Evolutionary conservation across 2,113 vertebrate species (phyloP), one percentile per base, ranked within the genome.

Genomic region (Ibidorhyncha struthersii): DNA sequence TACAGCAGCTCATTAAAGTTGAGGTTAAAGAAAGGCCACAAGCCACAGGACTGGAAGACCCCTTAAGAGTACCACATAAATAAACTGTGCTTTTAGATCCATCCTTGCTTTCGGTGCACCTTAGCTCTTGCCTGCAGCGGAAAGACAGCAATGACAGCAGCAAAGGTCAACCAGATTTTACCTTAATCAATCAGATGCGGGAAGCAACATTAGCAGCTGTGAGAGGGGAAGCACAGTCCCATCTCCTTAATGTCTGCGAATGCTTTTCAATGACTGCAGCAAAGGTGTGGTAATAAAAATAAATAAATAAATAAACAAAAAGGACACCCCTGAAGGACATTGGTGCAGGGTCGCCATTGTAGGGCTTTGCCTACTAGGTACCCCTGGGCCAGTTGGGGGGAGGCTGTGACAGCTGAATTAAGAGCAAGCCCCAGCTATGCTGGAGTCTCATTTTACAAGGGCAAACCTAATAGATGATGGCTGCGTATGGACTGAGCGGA

Each of bases 151-250:
- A 81, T 43, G 81, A 61, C 27, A 10, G 93, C 5, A 1, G 91
- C 91, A 95, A 82, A 96, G 73, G 49, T 93, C 97, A 94, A 95
- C 25, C 81, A 94, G 85, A 90, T 96, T 97, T 84, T 73, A 86
- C 95, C 80, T 77, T 96, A 93, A 97, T 97, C 93, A 96, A 84
- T 71, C 86, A 80, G 73, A 43, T 0, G 47, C 3, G 52, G 91
- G 66, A 96, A 79, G 82, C 78, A 61, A 26, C 4, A 12, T 55
- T 72, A 77, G 78, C 72, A 96, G 83, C 94, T 92, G 73, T 38
- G 83, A 82, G 40, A 88, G 30, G 43, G 12, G 32, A 82, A 62
- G 52, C 26, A 71, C 66, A 49, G 69, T 56, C 36, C 43, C 61
- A 43, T 14, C 26, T 88, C 67, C 74, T 83, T 61, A 52, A 72